Conservation (phyloP, 2,797 vertebrate genomes). For the Coendou prehensilis region DNA sequence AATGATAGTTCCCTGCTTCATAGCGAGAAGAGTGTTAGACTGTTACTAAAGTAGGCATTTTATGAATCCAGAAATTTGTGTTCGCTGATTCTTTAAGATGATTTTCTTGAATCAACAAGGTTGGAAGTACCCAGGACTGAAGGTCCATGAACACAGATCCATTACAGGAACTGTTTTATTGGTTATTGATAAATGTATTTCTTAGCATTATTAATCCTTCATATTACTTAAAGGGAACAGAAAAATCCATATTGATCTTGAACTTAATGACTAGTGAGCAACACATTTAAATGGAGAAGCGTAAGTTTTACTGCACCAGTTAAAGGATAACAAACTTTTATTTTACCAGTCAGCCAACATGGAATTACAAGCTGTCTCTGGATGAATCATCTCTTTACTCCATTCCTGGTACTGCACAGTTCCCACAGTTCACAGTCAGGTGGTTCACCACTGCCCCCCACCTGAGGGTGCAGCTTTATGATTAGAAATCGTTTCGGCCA, state of each 20-base stretch:
- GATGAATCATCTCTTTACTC: background rate
- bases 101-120: background rate
- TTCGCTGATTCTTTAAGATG: background rate
- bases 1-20: background rate
- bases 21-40: background rate
- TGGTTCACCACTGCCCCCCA: background rate
- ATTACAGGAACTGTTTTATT: background rate
- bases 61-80: background rate
- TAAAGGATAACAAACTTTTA: background rate
- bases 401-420: background rate
- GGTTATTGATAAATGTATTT: background rate
- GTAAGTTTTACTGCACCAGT: background rate
- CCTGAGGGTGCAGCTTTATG: background rate
- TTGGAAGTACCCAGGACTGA: background rate
- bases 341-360: background rate
- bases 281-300: background rate
- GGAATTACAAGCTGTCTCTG: background rate
- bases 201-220: background rate
- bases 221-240: background rate
- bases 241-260: constrained; percentile 12
- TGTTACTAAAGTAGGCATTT: background rate
- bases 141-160: background rate
- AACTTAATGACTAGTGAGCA: background rate
- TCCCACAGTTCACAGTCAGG: no score
- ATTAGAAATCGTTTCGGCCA: background rate